A percentile compares a stretch with the other conserved stretches of the same genome.
Evolutionary conservation across 2,113 vertebrate genomes (phyloP).

Genomic region (Leucopsar rothschildi): DNA sequence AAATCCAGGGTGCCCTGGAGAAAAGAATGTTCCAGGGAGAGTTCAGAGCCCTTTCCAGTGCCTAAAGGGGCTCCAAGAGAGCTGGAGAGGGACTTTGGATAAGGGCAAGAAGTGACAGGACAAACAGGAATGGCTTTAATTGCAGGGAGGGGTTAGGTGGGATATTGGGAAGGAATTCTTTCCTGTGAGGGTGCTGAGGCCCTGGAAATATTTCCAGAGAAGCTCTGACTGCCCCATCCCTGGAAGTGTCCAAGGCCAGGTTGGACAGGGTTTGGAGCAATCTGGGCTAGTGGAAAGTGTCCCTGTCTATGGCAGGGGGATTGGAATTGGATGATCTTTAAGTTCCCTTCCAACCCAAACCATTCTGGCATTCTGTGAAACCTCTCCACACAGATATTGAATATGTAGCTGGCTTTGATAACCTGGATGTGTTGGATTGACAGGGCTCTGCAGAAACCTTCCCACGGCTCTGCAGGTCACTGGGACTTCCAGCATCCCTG

Average conservation of each 20-base stretch:
- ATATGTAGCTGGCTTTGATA: background rate
- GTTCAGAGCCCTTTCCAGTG: background rate
- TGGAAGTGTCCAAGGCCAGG: background rate
- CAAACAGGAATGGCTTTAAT: background rate
- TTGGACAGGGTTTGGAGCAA: rapidly evolving
- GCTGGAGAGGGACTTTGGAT: background rate
- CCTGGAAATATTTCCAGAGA: background rate
- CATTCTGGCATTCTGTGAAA: background rate
- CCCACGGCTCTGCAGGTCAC: background rate
- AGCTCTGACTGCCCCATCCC: background rate
- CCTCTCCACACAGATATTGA: background rate
- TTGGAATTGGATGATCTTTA: rapidly evolving
- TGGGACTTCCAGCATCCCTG: background rate
- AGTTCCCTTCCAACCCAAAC: background rate
- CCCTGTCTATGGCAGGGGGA: background rate
- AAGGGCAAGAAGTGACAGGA: background rate
- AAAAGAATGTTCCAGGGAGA: background rate
- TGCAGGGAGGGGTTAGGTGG: background rate
- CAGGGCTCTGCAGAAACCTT: background rate
- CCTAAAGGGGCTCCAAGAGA: background rate
- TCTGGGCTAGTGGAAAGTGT: background rate
- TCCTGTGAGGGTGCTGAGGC: rapidly evolving
- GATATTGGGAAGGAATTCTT: background rate
- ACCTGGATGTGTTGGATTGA: background rate
- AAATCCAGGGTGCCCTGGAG: background rate